Evolutionary conservation across 2,113 vertebrate species (phyloP), one percentile per base, ranked within the genome.

Genomic region (Aspidoscelis tigris): DNA sequence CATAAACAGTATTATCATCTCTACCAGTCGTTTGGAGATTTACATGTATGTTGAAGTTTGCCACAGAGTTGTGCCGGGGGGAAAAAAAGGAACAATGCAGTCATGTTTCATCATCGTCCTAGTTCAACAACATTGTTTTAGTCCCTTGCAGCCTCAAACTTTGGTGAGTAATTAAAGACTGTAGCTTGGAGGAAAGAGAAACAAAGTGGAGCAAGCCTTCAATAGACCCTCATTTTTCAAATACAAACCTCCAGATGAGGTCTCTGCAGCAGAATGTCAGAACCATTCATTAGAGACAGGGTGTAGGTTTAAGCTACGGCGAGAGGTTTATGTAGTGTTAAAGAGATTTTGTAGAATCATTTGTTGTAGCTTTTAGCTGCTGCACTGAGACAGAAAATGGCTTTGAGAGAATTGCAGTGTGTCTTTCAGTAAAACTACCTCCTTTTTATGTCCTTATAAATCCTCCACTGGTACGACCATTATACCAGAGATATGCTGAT

Each of bases 71-170:
- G 85, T 88, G 10, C 76, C 92, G 92, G 90, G 41, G 84, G 90
- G 91, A 95, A 93, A 88, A 90, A 85, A 92, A 96, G 94, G 92
- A 92, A 93, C 92, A 96, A 95, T 95, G 94, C 94, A 90, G 91
- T 88, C 91, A 88, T 89, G 94, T 96, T 93, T 96, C 94, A 95
- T 94, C 94, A 95, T 93, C 92, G 92, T 93, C 92, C 93, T 92
- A 26, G 69, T 95, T 94, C 92, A 96, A 96, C 96, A 94, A 96
- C 95, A 95, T 96, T 96, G 94, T 96, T 94, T 93, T 90, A 91
- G 93, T 83, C 89, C 92, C 88, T 70, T 73, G 91, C 93, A 88
- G 95, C 95, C 95, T 96, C 89, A 90, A 94, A 94, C 93, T 88
- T 91, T 85, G 80, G 86, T 91, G 81, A 39, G 93, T 96, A 96